Base-by-base conservation (phyloP, 2,113 vertebrate genomes). In the Pseudolaguvia tuberculata region DNA sequence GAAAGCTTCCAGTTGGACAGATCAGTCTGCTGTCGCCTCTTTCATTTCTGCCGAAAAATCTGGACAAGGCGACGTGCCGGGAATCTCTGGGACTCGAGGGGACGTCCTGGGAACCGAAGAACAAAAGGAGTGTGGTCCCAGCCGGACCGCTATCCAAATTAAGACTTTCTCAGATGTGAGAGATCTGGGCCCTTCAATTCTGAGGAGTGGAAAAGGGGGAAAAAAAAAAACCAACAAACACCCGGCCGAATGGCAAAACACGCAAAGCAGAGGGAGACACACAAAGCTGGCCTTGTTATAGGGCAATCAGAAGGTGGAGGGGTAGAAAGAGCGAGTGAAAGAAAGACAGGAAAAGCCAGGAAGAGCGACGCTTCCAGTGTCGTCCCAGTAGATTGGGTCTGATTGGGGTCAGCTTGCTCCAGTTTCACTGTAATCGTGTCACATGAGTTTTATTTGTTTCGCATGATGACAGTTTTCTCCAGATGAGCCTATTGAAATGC, bases 221-320 rank as follows among this genome's bases (percentile, higher is more conserved):
- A 58, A 31, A 20, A 55, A 45, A 10, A 61, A 72, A 27, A 55
- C 27, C 51, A 11, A 11, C 20, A 11, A 25, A 20, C 15, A 20
- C 15, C 35, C 15, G 50, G 45, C 15, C 76, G 85, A 88, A 87
- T 84, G 84, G 78, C 68, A 35, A 76, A 86, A 88, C 87, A 89
- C 86, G 89, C 89, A 86, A 88, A 88, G 88, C 87, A 85, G 83
- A 87, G 87, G 53, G 83, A 81, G 78, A 47, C 77, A 72, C 83
- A 89, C 88, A 90, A 89, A 89, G 89, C 87, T 80, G 86, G 85
- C 84, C 87, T 89, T 90, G 89, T 89, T 88, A 85, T 87, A 88
- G 76, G 78, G 84, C 83, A 83, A 85, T 83, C 84, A 77, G 83
- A 76, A 76, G 57, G 66, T 70, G 57, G 66, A 76, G 74, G 66